Evolutionary conservation across 1,140 invertebrate genomes (phyloP).

Genomic region (Dolichoris vasculosae): DNA sequence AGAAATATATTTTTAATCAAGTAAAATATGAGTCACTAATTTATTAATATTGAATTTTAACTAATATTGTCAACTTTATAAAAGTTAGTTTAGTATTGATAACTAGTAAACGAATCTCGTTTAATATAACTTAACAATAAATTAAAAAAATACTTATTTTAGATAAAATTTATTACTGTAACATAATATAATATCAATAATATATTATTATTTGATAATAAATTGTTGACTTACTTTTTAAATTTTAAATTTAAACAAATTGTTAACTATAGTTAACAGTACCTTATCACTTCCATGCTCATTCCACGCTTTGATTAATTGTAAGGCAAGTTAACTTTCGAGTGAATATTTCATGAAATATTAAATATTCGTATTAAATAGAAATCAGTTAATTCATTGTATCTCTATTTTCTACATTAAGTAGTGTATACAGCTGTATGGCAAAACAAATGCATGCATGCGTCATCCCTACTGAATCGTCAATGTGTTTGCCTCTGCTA

Average conservation of each 20-base stretch:
- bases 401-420: constrained; percentile 62
- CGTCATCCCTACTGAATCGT: neutral
- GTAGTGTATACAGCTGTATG: constrained; percentile 70
- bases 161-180: too few relatives aligned
- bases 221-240: constrained; percentile 14
- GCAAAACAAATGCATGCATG: constrained; percentile 59
- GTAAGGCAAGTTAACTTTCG: constrained; percentile 57
- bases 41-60: too few relatives aligned
- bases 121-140: too few relatives aligned
- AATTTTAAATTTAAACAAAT: constrained; percentile 26
- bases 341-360: too few relatives aligned
- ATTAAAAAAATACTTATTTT: too few relatives aligned
- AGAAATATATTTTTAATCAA: too few relatives aligned
- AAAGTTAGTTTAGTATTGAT: too few relatives aligned
- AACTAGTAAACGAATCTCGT: too few relatives aligned
- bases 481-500: neutral
- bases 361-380: constrained; percentile 56
- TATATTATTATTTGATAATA: too few relatives aligned
- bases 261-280: neutral
- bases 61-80: too few relatives aligned
- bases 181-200: too few relatives aligned
- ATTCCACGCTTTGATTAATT: constrained; percentile 25
- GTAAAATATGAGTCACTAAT: too few relatives aligned
- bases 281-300: constrained; percentile 2
- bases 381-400: constrained; percentile 54